Conservation (phyloP, 2,797 vertebrate species). For the Cossypha dichroa region DNA sequence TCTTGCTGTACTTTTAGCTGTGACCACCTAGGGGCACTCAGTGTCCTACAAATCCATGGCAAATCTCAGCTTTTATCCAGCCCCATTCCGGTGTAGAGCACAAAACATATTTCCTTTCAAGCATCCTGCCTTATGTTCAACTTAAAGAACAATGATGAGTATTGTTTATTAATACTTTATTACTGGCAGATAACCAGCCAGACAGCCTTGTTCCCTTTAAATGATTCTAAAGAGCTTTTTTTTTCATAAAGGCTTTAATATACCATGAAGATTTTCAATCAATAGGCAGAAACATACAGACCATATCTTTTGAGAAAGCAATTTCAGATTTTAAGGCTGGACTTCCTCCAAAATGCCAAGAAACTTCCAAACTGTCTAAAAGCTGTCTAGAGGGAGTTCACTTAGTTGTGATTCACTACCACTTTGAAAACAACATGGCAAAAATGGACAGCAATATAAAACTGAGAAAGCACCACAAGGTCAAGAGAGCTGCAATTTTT, state of each 20-base stretch:
- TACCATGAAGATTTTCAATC: conserved; percentile 9
- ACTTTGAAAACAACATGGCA: not conserved
- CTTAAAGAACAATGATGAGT: not conserved
- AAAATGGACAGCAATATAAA: conserved; percentile 28
- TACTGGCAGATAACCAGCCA: conserved; percentile 35
- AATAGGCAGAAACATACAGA: conserved; percentile 1
- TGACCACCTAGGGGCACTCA: conserved; percentile 80
- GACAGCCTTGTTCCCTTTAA: not conserved
- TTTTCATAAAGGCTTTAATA: conserved; percentile 13
- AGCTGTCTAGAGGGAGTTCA: not conserved
- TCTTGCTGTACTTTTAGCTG: conserved; percentile 64
- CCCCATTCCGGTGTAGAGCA: not conserved
- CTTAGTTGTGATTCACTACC: not conserved
- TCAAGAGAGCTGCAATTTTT: not conserved
- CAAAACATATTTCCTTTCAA: not conserved
- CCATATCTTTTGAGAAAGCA: not conserved
- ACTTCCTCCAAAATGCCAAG: not conserved
- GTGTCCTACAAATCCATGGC: conserved; percentile 62
- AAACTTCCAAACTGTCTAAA: not conserved
- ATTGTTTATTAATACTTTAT: conserved; percentile 7
- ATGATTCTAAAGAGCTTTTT: conserved; percentile 11
- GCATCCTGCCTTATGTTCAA: not conserved
- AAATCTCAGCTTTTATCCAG: not conserved
- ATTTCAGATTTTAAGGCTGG: conserved; percentile 14
- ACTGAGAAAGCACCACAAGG: not conserved